Evolutionary conservation across 2,888 invertebrate genomes (phyloP), one percentile per base, ranked within the genome.

Genomic region (Xylocampa areola): DNA sequence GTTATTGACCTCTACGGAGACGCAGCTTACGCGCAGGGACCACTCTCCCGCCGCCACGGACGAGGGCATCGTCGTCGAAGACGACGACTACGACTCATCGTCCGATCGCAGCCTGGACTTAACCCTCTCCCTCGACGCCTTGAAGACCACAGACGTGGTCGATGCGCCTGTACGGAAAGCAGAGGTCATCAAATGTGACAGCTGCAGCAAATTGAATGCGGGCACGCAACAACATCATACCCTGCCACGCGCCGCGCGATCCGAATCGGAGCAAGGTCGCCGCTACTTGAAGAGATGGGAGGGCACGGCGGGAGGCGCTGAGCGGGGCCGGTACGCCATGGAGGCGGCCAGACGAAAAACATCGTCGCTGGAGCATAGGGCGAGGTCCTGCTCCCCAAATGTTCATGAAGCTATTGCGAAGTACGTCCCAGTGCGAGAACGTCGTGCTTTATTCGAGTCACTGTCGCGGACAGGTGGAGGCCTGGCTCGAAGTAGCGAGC

Each of bases 361-460:
- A n/a, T 84, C 90, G 14, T 88, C 92, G 10, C 69, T 90, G 57
- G 92, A 93, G 76, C 88, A 79, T 59, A 81, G 94, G 40, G 93
- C 93, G 58, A 85, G 94, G 59, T 94, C 94, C 10, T 93, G 92
- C 71, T 92, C 93, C 17, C 93, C 94, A n/a, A 91, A 89, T 66
- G 83, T 89, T 23, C 91, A 92, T 73, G 93, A 92, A 65, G 92
- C 84, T 30, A 79, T 89, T 13, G 95, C 96, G 58, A 95, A 94
- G 71, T 96, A 96, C 79, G 96, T 96, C 25, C 96, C 96, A 0
- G 96, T 96, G 32, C 94, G 95, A 69, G 96, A 96, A 75, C 95
- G 96, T 73, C 91, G 96, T 19, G 95, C 96, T 10, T 86, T 96
- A 14, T 96, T 96, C 79, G 96, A 96, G 79, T 96, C 96, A 1